Base-by-base conservation (phyloP, 2,797 vertebrate species). In the Artibeus lituratus region DNA sequence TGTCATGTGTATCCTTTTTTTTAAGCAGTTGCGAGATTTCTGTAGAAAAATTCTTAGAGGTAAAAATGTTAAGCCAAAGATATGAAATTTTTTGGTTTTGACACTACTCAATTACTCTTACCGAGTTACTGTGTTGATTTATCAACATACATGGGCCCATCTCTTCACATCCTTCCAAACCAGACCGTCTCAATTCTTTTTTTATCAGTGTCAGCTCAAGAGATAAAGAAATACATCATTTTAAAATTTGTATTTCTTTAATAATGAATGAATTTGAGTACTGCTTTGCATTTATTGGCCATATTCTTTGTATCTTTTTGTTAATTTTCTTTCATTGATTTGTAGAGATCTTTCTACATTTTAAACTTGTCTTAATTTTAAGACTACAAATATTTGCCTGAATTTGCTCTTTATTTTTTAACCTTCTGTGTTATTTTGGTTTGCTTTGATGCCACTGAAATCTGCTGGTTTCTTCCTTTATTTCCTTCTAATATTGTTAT, bases 311-410 rank as follows among this genome's bases (percentile, higher is more conserved):
- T 7, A 73, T 24, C 35, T 35, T 76, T 53, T 86, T 70, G 39
- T 65, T 80, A 76, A 29, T 77, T 87, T 84, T 74, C 22, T 94
- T 94, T 91, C 37, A 77, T 5, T 88, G 73, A 81, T 65, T 88
- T 85, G 18, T 42, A 22, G 35, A 91, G n/a, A 4, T 93, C 67
- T 76, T 26, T 65, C 53, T 74, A 90, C 14, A 74, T 77, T 86
- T 96, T 83, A 85, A 51, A 39, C 37, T 47, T 90, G 57, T 74
- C 57, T 94, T 95, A 97, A 73, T 26, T 93, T 10, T 10, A 92
- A 59, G 24, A 24, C 12, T 59, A 24, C 22, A 59, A 82, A 69
- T 55, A 91, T 44, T 47, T 82, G 53, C 24, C 47, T 29, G 22
- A 70, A 51, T 73, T 93, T 83, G 59, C 69, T 12, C 65, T 90